A percentile compares a stretch with the other conserved stretches of the same genome.
Evolutionary conservation across 2,888 invertebrate species (phyloP).

Genomic region (Abrostola triplasia): DNA sequence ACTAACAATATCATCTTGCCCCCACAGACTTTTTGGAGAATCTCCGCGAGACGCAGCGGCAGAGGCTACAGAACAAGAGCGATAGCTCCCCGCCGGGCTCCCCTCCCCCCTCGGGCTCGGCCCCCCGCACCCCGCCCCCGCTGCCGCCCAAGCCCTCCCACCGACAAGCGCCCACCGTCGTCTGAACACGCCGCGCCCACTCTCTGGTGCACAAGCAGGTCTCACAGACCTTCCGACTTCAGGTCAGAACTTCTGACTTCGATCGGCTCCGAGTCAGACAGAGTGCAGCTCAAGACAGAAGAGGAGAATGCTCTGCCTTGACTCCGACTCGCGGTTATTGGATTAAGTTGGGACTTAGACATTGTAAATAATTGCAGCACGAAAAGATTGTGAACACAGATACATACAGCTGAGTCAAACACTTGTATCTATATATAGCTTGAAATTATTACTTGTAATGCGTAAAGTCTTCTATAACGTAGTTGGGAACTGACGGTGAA

Average conservation of each 20-base stretch:
- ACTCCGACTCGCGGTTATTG: background rate
- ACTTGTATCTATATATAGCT: background rate
- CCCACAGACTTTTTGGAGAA: slow-evolving; percentile 80
- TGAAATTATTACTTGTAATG: background rate
- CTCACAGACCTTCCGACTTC: background rate
- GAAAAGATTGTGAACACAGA: no score
- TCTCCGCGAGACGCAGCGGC: slow-evolving; percentile 80
- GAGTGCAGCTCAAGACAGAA: background rate
- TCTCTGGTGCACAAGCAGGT: slow-evolving; percentile 9
- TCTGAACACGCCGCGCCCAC: slow-evolving; percentile 55
- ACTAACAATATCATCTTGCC: slow-evolving; percentile 3
- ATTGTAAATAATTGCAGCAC: no score
- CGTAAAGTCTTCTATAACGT: background rate
- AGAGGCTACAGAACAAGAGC: slow-evolving; percentile 59
- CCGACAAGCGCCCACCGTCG: slow-evolving; percentile 71
- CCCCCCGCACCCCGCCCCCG: slow-evolving; percentile 52
- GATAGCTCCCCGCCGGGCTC: slow-evolving; percentile 5
- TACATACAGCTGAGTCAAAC: background rate
- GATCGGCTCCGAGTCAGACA: background rate
- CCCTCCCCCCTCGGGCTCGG: slow-evolving; percentile 21
- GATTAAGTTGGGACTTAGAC: background rate
- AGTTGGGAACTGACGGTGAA: background rate
- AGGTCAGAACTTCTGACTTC: background rate
- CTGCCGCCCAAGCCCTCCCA: slow-evolving; percentile 77
- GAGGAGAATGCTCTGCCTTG: background rate